Evolutionary conservation across 1,140 invertebrate genomes (phyloP).

Genomic region (Drosophila littoralis): DNA sequence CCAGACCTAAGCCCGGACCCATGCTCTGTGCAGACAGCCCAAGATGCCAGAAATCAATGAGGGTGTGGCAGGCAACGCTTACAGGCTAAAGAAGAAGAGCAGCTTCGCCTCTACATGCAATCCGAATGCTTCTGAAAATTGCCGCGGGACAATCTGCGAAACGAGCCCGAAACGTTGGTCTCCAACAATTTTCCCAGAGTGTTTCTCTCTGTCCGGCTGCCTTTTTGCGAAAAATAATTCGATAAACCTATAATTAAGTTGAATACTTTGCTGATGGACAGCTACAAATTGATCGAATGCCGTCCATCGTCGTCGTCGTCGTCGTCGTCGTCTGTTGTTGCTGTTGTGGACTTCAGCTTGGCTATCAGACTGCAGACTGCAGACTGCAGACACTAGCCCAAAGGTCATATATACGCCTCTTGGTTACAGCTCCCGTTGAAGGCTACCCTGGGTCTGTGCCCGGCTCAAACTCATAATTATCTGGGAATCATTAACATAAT

Average conservation of each 20-base stretch:
- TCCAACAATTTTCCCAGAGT: slow-evolving; percentile 57
- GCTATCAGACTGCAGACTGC: slow-evolving; percentile 29
- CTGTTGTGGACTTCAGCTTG: too few species aligned
- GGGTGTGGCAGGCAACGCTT: slow-evolving; percentile 75
- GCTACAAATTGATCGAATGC: slow-evolving; percentile 80
- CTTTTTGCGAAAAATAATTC: slow-evolving; percentile 56
- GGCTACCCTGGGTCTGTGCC: slow-evolving; percentile 19
- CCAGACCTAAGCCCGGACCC: not conserved
- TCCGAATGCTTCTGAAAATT: slow-evolving; percentile 79
- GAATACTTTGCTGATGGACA: slow-evolving; percentile 69
- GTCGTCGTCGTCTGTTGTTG: too few species aligned
- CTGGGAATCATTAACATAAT: slow-evolving; percentile 71
- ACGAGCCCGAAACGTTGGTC: slow-evolving; percentile 42
- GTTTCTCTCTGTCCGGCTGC: slow-evolving; percentile 18
- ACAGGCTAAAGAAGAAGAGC: slow-evolving; percentile 35
- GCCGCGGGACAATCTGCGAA: slow-evolving; percentile 72
- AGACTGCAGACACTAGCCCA: slow-evolving; percentile 28
- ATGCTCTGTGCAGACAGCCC: slow-evolving; percentile 26
- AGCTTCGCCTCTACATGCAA: slow-evolving; percentile 53
- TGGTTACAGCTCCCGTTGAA: slow-evolving; percentile 71
- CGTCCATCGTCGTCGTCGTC: slow-evolving; percentile 9
- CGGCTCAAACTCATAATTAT: slow-evolving; percentile 69
- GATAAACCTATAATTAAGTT: slow-evolving; percentile 77
- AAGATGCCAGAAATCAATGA: slow-evolving; percentile 77
- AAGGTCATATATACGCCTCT: slow-evolving; percentile 66